A percentile compares a stretch with the other conserved stretches of the same genome.
Conservation (phyloP, 2,888 invertebrate genomes). For the Agapostemon virescens region DNA sequence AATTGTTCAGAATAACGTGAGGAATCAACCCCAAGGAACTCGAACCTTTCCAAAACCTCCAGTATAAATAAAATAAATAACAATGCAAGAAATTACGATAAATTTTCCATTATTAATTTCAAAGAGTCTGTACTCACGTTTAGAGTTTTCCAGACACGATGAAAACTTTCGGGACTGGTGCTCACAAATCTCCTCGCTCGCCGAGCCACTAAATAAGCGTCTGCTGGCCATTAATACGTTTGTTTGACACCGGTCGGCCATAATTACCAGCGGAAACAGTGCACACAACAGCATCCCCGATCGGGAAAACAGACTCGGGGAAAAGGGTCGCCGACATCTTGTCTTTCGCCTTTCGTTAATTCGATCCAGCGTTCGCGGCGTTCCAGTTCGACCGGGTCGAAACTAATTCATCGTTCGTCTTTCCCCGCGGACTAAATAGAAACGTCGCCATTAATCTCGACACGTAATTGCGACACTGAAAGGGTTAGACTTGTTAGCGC, state of each 20-base stretch:
- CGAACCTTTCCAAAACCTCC: too few species aligned
- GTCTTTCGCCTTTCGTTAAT: not conserved
- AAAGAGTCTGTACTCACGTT: not conserved
- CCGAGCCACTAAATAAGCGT: not conserved
- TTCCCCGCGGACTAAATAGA: slow-evolving; percentile 48
- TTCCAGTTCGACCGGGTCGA: slow-evolving; percentile 37
- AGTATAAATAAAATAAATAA: too few species aligned
- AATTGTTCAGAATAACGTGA: too few species aligned
- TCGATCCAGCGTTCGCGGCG: not conserved
- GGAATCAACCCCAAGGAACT: too few species aligned
- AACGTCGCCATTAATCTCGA: slow-evolving; percentile 57
- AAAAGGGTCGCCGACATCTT: not conserved
- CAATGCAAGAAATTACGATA: too few species aligned
- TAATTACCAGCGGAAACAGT: not conserved
- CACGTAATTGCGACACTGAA: slow-evolving; percentile 55
- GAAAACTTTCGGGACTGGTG: not conserved
- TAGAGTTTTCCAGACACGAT: not conserved
- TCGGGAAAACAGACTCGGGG: not conserved
- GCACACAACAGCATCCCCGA: not conserved
- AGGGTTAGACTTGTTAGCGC: slow-evolving; percentile 58
- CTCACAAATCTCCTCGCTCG: not conserved
- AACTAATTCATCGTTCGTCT: slow-evolving; percentile 50
- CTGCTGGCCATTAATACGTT: not conserved
- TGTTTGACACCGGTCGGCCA: not conserved
- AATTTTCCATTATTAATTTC: too few species aligned